Conservation (phyloP, 2,888 invertebrate species). For the Tenthredo notha region DNA sequence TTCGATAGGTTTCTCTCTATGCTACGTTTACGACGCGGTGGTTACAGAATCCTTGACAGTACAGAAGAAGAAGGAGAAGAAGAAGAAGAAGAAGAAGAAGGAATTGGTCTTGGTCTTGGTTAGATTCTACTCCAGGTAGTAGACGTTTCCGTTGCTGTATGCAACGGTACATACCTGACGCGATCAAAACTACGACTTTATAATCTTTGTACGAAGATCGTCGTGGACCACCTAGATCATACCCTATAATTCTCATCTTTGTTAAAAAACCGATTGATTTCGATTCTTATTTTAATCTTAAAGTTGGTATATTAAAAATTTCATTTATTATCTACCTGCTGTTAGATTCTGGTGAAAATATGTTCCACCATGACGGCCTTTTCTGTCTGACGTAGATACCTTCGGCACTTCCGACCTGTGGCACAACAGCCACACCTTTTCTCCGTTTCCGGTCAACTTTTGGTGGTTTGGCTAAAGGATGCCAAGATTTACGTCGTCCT, state of each 20-base stretch:
- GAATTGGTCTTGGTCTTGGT: neutral
- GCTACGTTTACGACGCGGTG: neutral
- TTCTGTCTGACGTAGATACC: slow-evolving; percentile 82
- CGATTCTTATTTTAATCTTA: neutral
- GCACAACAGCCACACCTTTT: slow-evolving; percentile 80
- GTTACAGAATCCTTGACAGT: neutral
- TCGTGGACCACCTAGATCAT: neutral
- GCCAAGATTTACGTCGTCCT: slow-evolving; percentile 85
- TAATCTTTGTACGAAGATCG: neutral
- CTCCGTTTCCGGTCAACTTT: slow-evolving; percentile 78
- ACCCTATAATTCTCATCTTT: too few species aligned
- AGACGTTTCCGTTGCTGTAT: neutral
- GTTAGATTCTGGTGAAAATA: slow-evolving; percentile 86
- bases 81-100: neutral
- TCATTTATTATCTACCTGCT: slow-evolving; percentile 66
- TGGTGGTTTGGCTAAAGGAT: slow-evolving; percentile 73
- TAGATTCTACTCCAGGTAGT: neutral
- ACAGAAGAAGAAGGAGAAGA: neutral
- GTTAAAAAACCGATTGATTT: too few species aligned
- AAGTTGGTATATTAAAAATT: slow-evolving; percentile 48
- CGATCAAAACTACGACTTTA: neutral
- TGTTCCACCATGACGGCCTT: slow-evolving; percentile 94
- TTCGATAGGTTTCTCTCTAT: neutral
- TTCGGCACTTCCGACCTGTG: slow-evolving; percentile 78
- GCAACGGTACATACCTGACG: slow-evolving; percentile 42